A percentile compares a stretch with the other conserved stretches of the same genome.
These are phyloP conservation scores for Mohoua ochrocephala DNA, from an alignment of 2,113 vertebrate species.

Conservation along the genomic window DNA sequence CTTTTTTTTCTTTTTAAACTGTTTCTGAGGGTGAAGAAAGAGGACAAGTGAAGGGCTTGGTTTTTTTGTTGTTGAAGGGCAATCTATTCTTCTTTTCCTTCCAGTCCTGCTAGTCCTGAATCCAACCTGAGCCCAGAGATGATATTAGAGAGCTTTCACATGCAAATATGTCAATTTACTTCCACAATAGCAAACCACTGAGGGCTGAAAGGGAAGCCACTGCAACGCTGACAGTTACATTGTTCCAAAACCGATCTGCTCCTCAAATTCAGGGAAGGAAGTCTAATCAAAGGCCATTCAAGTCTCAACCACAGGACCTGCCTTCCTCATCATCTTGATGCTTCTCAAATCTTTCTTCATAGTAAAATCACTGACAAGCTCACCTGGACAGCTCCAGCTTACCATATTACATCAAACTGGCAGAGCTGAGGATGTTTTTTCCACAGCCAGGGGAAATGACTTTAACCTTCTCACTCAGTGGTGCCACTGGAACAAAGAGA, in stretches of 20 bases:
- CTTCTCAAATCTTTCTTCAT: not conserved
- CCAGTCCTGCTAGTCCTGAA: not conserved
- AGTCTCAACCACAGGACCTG: not conserved
- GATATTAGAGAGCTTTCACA: slow-evolving; percentile 35
- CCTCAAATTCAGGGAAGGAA: not conserved
- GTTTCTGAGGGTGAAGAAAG: not conserved
- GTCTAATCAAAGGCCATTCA: slow-evolving; percentile 25
- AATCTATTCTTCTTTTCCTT: not conserved
- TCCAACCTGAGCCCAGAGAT: not conserved
- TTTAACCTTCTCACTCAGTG: not conserved
- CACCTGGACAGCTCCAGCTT: not conserved
- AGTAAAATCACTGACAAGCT: not conserved
- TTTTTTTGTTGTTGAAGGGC: not conserved
- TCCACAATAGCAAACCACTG: not conserved
- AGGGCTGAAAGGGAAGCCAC: slow-evolving; percentile 5
- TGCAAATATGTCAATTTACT: slow-evolving; percentile 56
- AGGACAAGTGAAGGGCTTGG: not conserved
- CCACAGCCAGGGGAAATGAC: not conserved
- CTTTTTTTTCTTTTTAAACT: not conserved
- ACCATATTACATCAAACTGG: not conserved
- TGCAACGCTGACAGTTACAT: not conserved
- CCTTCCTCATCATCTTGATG: not conserved
- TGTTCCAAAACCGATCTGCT: not conserved
- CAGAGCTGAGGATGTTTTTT: not conserved
- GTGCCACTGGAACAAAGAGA: not conserved